Evolutionary conservation across 2,888 invertebrate genomes (phyloP).

Genomic region (Scrobipalpa atriplicella): DNA sequence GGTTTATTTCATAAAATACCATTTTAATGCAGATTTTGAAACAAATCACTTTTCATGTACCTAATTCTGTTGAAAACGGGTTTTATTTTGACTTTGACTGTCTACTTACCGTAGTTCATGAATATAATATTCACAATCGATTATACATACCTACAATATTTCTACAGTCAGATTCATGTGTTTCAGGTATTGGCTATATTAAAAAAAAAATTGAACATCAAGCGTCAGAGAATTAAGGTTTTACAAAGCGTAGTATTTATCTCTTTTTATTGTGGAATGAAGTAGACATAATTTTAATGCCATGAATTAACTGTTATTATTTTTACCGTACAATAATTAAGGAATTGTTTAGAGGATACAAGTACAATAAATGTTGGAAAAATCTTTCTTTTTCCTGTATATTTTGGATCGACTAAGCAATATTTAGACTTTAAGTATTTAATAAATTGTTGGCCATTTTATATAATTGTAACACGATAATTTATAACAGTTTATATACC

Average conservation of each 20-base stretch:
- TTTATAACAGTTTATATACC: constrained; percentile 56
- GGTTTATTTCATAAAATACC: neutral
- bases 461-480: constrained; percentile 52
- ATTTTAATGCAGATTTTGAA: neutral
- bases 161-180: no score
- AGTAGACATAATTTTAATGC: constrained; percentile 56
- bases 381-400: constrained; percentile 62
- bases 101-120: no score
- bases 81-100: no score
- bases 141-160: no score
- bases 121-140: no score
- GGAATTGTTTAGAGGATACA: constrained; percentile 70
- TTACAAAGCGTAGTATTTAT: neutral
- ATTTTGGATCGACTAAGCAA: constrained; percentile 78
- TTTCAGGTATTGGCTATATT: no score
- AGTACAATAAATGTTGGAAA: constrained; percentile 51
- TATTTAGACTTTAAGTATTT: constrained; percentile 78
- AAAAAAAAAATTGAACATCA: no score
- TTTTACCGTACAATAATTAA: constrained; percentile 47
- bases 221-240: neutral
- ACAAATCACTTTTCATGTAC: no score
- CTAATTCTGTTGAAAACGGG: no score
- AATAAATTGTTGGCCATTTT: constrained; percentile 68
- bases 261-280: constrained; percentile 23
- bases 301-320: constrained; percentile 52